A percentile compares a stretch with the other conserved stretches of the same genome.
Evolutionary conservation across 2,113 vertebrate genomes (phyloP).

Genomic region (Rhinogobius similis): DNA sequence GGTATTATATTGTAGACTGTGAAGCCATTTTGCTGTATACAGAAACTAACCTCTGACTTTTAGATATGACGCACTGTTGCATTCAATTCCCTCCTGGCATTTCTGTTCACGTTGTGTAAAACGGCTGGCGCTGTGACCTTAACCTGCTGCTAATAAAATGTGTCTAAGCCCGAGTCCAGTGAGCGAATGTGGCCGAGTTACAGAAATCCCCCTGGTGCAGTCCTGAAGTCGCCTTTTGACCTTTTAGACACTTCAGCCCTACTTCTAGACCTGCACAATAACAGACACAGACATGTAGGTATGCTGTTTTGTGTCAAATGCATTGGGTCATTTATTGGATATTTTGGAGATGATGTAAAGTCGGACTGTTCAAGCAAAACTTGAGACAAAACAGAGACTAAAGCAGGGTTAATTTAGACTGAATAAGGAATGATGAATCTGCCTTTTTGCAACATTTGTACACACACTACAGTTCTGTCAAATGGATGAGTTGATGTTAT

Average conservation of each 20-base stretch:
- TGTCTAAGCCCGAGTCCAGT: not conserved
- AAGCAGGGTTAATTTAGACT: too few relatives aligned
- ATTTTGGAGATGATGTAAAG: too few relatives aligned
- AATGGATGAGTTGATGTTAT: too few relatives aligned
- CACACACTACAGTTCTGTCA: too few relatives aligned
- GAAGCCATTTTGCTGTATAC: not conserved
- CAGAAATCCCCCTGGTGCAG: not conserved
- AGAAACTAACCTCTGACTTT: not conserved
- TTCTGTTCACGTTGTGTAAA: not conserved
- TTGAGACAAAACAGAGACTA: too few relatives aligned
- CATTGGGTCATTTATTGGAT: too few relatives aligned
- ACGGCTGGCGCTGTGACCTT: not conserved
- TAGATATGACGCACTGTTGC: slow-evolving; percentile 2
- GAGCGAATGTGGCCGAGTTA: not conserved
- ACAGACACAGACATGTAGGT: not conserved
- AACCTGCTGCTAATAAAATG: slow-evolving; percentile 7
- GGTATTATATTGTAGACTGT: not conserved
- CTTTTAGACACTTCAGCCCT: not conserved
- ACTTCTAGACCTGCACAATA: not conserved
- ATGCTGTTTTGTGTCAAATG: too few relatives aligned
- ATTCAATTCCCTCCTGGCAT: slow-evolving; percentile 2
- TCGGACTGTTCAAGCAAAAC: too few relatives aligned
- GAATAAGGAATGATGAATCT: too few relatives aligned
- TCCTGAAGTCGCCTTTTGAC: not conserved
- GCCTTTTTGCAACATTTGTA: too few relatives aligned